These are phyloP conservation scores for Drosophila neotestacea DNA, from an alignment of 2,888 invertebrate genomes.

Conservation along the genomic window DNA sequence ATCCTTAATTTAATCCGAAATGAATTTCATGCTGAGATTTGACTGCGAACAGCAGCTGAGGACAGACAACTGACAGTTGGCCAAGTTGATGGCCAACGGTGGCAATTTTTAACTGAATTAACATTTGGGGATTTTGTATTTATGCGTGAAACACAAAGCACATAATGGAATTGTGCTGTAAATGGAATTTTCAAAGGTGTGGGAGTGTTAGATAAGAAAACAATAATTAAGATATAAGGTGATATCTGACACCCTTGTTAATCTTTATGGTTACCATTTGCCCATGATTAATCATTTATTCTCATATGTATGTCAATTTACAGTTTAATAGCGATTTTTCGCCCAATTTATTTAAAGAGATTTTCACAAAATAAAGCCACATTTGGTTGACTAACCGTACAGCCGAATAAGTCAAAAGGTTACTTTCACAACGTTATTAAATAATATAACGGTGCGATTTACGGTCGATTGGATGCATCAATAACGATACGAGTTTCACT, in stretches of 20 bases:
- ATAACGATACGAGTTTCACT: constrained; percentile 11
- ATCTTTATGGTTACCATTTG: background rate
- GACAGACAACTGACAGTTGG: constrained; percentile 15
- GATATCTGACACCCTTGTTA: background rate
- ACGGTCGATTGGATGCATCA: constrained; percentile 70
- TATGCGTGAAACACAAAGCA: constrained; percentile 38
- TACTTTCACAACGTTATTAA: constrained; percentile 59
- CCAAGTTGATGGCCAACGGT: constrained; percentile 16
- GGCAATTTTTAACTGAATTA: constrained; percentile 56
- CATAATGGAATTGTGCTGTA: constrained; percentile 55
- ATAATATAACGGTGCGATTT: constrained; percentile 69
- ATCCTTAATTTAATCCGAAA: constrained; percentile 73
- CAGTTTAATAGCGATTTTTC: background rate
- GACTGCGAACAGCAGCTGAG: constrained; percentile 36
- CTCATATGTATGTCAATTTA: background rate
- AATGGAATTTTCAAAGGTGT: constrained; percentile 7
- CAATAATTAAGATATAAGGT: background rate
- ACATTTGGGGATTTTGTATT: constrained; percentile 51
- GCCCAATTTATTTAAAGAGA: too few species aligned
- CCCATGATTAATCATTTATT: background rate
- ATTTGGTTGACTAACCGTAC: too few species aligned
- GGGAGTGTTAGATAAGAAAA: background rate
- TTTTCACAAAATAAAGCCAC: too few species aligned
- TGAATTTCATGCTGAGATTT: constrained; percentile 76
- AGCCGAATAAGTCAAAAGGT: constrained; percentile 37